These are phyloP conservation scores for Graphium colonna DNA, from an alignment of 2,888 invertebrate species.

Conservation along the genomic window DNA sequence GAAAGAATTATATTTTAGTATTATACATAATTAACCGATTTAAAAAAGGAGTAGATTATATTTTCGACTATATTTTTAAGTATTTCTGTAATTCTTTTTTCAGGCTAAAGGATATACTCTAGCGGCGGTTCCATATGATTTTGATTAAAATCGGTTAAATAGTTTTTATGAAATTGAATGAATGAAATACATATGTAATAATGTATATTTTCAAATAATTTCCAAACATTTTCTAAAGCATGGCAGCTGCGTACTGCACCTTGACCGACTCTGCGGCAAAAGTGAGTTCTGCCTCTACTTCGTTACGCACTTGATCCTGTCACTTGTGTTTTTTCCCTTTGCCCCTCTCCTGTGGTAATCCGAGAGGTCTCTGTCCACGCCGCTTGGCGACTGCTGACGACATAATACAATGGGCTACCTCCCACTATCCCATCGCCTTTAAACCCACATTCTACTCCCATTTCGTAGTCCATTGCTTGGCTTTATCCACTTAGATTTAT, in stretches of 20 bases:
- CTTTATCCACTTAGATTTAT: not conserved
- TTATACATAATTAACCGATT: no score
- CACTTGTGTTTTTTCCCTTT: not conserved
- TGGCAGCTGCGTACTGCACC: not conserved
- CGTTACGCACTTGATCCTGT: not conserved
- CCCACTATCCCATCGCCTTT: not conserved
- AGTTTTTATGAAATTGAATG: no score
- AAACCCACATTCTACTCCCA: not conserved
- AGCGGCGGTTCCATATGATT: no score
- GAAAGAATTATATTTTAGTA: no score
- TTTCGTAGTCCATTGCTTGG: not conserved
- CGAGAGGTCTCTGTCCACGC: constrained; percentile 5
- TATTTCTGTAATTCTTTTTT: no score
- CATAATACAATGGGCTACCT: constrained; percentile 4
- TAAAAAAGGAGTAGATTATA: no score
- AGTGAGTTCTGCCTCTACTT: not conserved
- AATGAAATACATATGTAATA: no score
- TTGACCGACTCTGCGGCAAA: not conserved
- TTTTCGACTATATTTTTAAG: no score
- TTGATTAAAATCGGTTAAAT: no score
- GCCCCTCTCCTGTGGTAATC: constrained; percentile 2
- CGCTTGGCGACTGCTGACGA: not conserved
- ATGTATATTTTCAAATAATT: no score
- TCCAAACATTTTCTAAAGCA: not conserved
- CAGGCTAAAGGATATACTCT: no score